Conservation (phyloP, 2,113 vertebrate species). For the Takifugu bimaculatus region DNA sequence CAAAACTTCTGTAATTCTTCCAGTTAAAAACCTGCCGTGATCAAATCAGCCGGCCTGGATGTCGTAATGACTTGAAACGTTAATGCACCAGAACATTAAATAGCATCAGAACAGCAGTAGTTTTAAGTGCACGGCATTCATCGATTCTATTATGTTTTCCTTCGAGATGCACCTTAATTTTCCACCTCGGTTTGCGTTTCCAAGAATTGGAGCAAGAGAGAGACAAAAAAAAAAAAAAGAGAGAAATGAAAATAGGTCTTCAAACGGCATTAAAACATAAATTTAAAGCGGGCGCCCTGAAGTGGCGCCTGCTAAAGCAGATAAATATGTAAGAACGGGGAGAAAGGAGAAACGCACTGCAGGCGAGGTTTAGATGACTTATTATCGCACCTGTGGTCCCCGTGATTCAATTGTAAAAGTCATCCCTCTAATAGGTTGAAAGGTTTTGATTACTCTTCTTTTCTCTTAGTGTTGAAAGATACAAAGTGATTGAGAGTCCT, state of each 20-base stretch:
- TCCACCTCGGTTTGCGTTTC: slow-evolving; percentile 76
- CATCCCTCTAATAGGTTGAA: slow-evolving; percentile 99
- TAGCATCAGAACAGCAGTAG: slow-evolving; percentile 80
- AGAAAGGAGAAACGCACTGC: slow-evolving; percentile 87
- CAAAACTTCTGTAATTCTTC: slow-evolving; percentile 82
- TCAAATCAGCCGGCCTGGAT: slow-evolving; percentile 78
- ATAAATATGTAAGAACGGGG: slow-evolving; percentile 98
- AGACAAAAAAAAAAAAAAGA: slow-evolving; percentile 1
- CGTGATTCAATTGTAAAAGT: slow-evolving; percentile 99
- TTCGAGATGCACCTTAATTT: slow-evolving; percentile 81
- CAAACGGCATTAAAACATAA: slow-evolving; percentile 77
- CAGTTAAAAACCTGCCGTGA: slow-evolving; percentile 82
- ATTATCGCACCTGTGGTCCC: slow-evolving; percentile 99
- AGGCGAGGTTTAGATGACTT: slow-evolving; percentile 95
- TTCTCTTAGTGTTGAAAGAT: slow-evolving; percentile 96
- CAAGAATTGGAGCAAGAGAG: slow-evolving; percentile 62
- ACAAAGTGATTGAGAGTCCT: slow-evolving; percentile 95
- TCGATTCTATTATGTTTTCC: slow-evolving; percentile 81
- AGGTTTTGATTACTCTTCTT: slow-evolving; percentile 99
- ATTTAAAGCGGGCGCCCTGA: slow-evolving; percentile 70
- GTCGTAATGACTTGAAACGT: slow-evolving; percentile 82
- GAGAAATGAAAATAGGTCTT: slow-evolving; percentile 40
- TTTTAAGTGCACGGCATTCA: slow-evolving; percentile 80
- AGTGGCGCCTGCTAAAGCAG: slow-evolving; percentile 82
- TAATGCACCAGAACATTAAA: slow-evolving; percentile 85